Evolutionary conservation across 2,113 vertebrate genomes (phyloP), one percentile per base, ranked within the genome.

Genomic region (Pipa parva): DNA sequence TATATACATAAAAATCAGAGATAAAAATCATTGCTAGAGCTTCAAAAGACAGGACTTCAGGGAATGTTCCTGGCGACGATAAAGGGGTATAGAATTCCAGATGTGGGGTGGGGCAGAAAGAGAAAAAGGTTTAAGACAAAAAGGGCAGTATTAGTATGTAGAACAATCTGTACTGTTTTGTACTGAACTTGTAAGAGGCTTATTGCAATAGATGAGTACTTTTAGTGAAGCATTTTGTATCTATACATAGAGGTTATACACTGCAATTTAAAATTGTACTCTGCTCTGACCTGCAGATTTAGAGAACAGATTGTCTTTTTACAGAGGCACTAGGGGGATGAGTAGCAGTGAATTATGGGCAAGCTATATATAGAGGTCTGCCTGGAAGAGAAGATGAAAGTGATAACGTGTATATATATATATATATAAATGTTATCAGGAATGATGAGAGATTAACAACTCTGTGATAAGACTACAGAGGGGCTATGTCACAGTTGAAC

Each of bases 341-440:
- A 29, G 22, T 21, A 68, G 56, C 46, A 50, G 49, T 61, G 48
- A 54, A 31, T 54, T 70, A 70, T 70, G 48, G 15, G 24, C 15
- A 50, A 55, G 52, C 50, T 70, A 70, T 70, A 58, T 68, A 68
- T 50, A 52, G 65, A 68, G 37, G 56, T 31, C 56, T 51, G 31
- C 50, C 7, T 3, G 8, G 36, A 33, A 59, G 66, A 70, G 60
- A 61, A 60, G 57, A 51, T 59, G 31, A 61, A 59, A 13, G 58
- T 61, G 58, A 70, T 70, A 70, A 70, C 54, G 36, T 54, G 20
- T 58, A 70, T 59, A 61, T 50, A 59, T 61, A 69, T 54, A 20
- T 58, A 70, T 59, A 61, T 50, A 59, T 61, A 69, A 52, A 59
- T 70, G 48, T 70, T 61, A 70, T 70, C 66, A 54, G 25, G 59